Evolutionary conservation across 2,888 invertebrate genomes (phyloP).

Genomic region (Papilio elwesi): DNA sequence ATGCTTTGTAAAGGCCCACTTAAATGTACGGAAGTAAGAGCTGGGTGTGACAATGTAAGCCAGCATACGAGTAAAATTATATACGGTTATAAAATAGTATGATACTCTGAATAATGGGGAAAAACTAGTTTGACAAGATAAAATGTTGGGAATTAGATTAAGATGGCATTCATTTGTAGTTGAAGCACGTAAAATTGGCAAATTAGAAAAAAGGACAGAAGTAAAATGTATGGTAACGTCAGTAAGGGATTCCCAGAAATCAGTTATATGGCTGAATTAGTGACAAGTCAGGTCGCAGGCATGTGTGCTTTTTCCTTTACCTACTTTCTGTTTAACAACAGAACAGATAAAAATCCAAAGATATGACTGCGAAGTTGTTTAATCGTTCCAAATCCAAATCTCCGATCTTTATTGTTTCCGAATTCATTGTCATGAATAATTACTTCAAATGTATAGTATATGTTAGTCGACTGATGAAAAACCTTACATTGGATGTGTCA

Average conservation of each 20-base stretch:
- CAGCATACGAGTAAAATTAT: not conserved
- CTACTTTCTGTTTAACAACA: not conserved
- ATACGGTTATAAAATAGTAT: not conserved
- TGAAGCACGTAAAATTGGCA: too few relatives aligned
- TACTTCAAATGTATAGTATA: constrained; percentile 7
- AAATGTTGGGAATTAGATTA: too few relatives aligned
- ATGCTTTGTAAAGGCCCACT: not conserved
- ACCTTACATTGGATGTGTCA: not conserved
- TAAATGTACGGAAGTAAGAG: not conserved
- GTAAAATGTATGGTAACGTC: not conserved
- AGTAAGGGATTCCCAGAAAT: not conserved
- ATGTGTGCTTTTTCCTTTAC: not conserved
- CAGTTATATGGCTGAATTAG: not conserved
- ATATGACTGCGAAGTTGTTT: not conserved
- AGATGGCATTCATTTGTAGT: too few relatives aligned
- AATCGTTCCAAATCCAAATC: not conserved
- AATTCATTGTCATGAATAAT: constrained; percentile 12
- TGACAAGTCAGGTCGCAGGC: not conserved
- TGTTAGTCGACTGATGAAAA: not conserved
- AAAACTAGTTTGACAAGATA: too few relatives aligned
- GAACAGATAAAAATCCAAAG: not conserved
- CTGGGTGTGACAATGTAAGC: not conserved
- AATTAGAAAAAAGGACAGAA: not conserved
- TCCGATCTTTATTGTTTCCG: constrained; percentile 6
- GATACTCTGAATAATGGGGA: too few relatives aligned